Evolutionary conservation across 1,140 invertebrate species (phyloP), one percentile per base, ranked within the genome.

Genomic region (Trichonephila inaurata): DNA sequence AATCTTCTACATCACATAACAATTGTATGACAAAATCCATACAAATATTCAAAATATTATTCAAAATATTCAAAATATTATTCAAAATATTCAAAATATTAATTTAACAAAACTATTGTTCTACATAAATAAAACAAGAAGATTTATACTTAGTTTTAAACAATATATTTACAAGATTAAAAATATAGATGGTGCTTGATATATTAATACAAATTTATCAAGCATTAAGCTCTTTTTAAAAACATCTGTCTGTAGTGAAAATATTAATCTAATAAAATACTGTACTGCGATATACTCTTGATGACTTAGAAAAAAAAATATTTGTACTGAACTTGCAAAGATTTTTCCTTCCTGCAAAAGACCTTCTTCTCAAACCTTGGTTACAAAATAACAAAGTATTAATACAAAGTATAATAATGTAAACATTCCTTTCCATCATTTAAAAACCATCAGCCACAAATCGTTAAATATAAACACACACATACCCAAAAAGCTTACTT

Each of bases 361-460:
- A 40, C 72, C 72, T 77, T 77, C 72, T 40, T 77, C n/a, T n/a
- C 18, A 77, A 77, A 40, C 72, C 72, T 77, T 77, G 72, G 18
- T 14, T 19, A 7, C 16, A 40, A 18, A 77, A 24, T 77, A 77
- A 77, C 28, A 77, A 77, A 14, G 16, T 18, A 77, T 33, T 40
- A 77, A 10, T 7, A 16, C 6, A 16, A 40, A 77, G 18, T 40
- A 6, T 64, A 77, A 77, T 19, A 77, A 77, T 40, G 33, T 33
- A 19, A 14, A 14, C 33, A 77, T 19, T 77, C 33, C 28, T 77
- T 51, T 33, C 18, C 28, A 7, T 40, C 72, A 77, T 77, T 77
- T 77, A 77, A 77, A 77, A 77, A 33, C 72, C 72, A 77, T 77
- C 72, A 77, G 33, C 72, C 72, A 33, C 72, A 77, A 18, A 40